A percentile compares a stretch with the other conserved stretches of the same genome.
Conservation (phyloP, 2,797 vertebrate species). For the Schizothorax lantsangensis region DNA sequence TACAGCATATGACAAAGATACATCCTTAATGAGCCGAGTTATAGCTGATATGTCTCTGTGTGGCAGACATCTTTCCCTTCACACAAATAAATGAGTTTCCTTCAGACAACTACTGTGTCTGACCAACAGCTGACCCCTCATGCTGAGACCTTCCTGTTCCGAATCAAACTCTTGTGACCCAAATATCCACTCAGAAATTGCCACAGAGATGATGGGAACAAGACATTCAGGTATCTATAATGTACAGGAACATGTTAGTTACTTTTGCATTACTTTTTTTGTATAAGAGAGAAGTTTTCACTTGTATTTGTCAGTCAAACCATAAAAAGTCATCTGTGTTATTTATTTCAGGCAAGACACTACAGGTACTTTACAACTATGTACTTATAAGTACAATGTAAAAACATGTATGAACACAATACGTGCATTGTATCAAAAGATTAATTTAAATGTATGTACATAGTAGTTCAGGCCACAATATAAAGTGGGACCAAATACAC, state of each 20-base stretch:
- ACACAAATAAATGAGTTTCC: background rate
- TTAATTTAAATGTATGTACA: too few relatives aligned
- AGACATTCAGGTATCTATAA: background rate
- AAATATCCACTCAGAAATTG: background rate
- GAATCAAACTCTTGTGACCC: conserved; percentile 3
- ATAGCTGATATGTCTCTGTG: background rate
- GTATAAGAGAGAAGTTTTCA: background rate
- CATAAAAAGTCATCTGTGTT: background rate
- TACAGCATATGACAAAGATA: background rate
- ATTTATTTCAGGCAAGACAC: background rate
- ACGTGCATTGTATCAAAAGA: too few relatives aligned
- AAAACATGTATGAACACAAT: too few relatives aligned
- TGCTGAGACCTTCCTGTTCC: background rate
- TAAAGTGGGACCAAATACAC: too few relatives aligned
- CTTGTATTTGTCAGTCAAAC: background rate
- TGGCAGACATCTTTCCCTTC: conserved; percentile 1
- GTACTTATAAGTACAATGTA: too few relatives aligned
- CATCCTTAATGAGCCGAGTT: conserved; percentile 13
- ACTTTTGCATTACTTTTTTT: background rate
- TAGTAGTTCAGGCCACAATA: too few relatives aligned
- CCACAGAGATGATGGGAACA: background rate
- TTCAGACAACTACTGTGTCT: conserved; percentile 2
- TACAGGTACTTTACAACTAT: background rate
- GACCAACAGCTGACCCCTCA: conserved; percentile 8
- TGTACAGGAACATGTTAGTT: background rate